Conservation (phyloP, 2,113 vertebrate species). For the Candoia aspera region DNA sequence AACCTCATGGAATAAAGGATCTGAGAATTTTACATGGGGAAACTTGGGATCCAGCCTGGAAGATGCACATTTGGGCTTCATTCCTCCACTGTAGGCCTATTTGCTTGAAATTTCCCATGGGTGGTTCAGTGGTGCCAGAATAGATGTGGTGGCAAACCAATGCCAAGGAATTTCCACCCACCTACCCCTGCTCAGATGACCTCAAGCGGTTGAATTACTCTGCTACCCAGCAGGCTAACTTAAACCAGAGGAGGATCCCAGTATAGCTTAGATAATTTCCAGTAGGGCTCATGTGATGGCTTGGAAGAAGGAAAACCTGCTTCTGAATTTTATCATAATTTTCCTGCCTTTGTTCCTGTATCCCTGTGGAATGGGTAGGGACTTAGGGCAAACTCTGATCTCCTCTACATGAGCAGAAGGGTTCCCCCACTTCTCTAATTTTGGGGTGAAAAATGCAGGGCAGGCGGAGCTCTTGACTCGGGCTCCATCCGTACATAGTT, state of each 20-base stretch:
- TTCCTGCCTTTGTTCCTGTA: too few relatives aligned
- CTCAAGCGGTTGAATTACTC: background rate
- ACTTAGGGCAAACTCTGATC: too few relatives aligned
- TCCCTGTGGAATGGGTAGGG: too few relatives aligned
- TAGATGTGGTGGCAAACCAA: background rate
- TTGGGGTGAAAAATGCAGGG: too few relatives aligned
- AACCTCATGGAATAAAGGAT: background rate
- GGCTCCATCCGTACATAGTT: background rate
- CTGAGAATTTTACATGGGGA: background rate
- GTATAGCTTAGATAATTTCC: too few relatives aligned
- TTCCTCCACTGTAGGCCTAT: background rate
- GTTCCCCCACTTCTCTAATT: too few relatives aligned
- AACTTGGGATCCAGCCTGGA: background rate
- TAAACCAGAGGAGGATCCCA: background rate
- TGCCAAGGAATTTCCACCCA: too few relatives aligned
- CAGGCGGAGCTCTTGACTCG: constrained; percentile 7
- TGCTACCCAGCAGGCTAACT: background rate
- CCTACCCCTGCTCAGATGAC: background rate
- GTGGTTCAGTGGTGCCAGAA: background rate
- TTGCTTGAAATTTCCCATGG: background rate
- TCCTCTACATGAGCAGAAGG: too few relatives aligned
- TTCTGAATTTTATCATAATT: too few relatives aligned
- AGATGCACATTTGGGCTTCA: background rate
- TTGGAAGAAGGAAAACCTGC: too few relatives aligned
- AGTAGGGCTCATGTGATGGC: too few relatives aligned